These are phyloP conservation scores for Zaprionus gabonicus DNA, from an alignment of 1,140 invertebrate species.

Conservation along the genomic window DNA sequence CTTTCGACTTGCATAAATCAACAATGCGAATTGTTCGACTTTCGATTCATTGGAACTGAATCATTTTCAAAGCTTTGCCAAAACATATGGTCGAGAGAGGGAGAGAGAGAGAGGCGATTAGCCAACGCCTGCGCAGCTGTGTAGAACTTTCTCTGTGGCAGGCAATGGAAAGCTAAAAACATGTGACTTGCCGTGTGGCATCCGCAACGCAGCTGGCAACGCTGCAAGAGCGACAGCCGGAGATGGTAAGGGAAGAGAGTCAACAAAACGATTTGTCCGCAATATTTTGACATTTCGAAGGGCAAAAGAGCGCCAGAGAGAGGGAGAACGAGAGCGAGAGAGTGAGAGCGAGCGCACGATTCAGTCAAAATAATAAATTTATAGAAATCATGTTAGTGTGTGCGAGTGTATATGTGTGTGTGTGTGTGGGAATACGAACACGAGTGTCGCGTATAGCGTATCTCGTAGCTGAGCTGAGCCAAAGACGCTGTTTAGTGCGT, in stretches of 20 bases:
- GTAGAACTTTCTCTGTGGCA: not conserved
- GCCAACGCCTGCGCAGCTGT: slow-evolving; percentile 18
- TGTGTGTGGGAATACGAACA: slow-evolving; percentile 3
- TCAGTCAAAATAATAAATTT: slow-evolving; percentile 70
- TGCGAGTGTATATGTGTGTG: slow-evolving; percentile 12
- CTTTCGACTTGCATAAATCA: slow-evolving; percentile 2
- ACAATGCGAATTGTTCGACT: not conserved
- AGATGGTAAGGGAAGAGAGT: not conserved
- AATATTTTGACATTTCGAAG: slow-evolving; percentile 82
- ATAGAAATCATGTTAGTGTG: slow-evolving; percentile 40
- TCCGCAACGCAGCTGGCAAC: slow-evolving; percentile 18
- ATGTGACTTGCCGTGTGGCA: slow-evolving; percentile 53
- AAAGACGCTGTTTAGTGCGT: slow-evolving; percentile 30
- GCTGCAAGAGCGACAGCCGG: not conserved
- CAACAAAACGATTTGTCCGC: slow-evolving; percentile 55
- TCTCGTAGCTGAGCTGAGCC: slow-evolving; percentile 32
- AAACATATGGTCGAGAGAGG: slow-evolving; percentile 17
- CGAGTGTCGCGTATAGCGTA: slow-evolving; percentile 9
- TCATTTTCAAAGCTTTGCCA: not conserved
- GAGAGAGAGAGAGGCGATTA: not conserved
- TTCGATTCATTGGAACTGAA: not conserved
- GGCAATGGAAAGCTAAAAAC: slow-evolving; percentile 50
- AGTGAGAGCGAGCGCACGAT: slow-evolving; percentile 8
- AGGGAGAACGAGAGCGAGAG: not conserved
- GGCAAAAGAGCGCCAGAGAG: slow-evolving; percentile 63